Conservation (phyloP, 1,140 invertebrate genomes). For the Drosophila seguyi region DNA sequence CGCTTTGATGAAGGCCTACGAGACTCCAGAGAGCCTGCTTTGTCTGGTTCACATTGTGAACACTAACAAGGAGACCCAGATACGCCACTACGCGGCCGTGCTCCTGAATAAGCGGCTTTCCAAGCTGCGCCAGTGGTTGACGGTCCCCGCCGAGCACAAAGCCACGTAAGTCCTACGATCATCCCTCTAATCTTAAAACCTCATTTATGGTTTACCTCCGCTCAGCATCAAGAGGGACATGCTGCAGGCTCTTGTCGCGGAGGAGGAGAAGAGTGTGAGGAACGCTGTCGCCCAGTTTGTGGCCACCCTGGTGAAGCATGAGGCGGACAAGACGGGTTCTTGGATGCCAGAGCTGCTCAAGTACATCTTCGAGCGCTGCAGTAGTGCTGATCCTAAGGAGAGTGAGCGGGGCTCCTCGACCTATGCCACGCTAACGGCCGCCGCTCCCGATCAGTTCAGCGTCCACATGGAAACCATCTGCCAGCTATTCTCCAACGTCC, state of each 20-base stretch:
- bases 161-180: conserved; percentile 82
- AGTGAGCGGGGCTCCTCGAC: conserved; percentile 79
- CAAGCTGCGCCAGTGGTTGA: conserved; percentile 88
- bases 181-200: background rate
- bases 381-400: conserved; percentile 65
- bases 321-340: conserved; percentile 87
- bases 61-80: conserved; percentile 86
- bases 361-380: conserved; percentile 86
- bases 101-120: conserved; percentile 87
- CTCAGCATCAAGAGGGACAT: conserved; percentile 87
- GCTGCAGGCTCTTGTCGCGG: conserved; percentile 87
- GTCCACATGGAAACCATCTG: conserved; percentile 76
- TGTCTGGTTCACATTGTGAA: conserved; percentile 87
- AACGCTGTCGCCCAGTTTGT: conserved; percentile 89
- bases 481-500: conserved; percentile 61
- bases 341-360: conserved; percentile 90
- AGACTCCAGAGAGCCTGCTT: conserved; percentile 87
- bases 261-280: conserved; percentile 88
- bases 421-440: conserved; percentile 73
- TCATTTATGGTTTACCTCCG: too few species aligned
- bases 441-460: conserved; percentile 82
- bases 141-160: conserved; percentile 86
- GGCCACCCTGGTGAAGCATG: conserved; percentile 90
- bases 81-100: conserved; percentile 90
- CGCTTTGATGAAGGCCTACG: conserved; percentile 88